A percentile compares a stretch with the other conserved stretches of the same genome.
Conservation (phyloP, 2,113 vertebrate species). For the Trichechus manatus region DNA sequence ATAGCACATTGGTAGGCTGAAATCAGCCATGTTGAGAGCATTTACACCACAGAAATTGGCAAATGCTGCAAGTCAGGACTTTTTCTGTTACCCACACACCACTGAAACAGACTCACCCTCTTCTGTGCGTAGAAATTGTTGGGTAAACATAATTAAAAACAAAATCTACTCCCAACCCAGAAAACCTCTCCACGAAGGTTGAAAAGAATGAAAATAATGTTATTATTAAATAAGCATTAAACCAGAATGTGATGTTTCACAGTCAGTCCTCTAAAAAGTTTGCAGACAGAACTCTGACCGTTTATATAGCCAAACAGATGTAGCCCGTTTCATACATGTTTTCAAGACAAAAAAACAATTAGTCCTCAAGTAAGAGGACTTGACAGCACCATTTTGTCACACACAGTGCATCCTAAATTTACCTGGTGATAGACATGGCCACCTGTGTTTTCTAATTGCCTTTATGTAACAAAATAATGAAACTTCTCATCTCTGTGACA, state of each 20-base stretch:
- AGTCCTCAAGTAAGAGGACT: not conserved
- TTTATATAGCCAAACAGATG: not conserved
- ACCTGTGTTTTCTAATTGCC: not conserved
- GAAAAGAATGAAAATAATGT: not conserved
- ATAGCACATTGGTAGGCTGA: not conserved
- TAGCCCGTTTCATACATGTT: not conserved
- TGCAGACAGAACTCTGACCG: not conserved
- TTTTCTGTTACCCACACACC: not conserved
- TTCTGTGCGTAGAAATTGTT: not conserved
- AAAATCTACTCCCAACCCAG: not conserved
- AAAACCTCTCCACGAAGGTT: not conserved
- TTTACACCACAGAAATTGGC: constrained; percentile 13
- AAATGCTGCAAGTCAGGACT: not conserved
- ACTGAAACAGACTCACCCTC: not conserved
- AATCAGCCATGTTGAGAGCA: not conserved
- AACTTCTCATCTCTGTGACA: not conserved
- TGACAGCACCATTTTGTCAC: not conserved
- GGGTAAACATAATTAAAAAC: not conserved
- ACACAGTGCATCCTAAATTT: not conserved
- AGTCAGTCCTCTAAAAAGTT: not conserved
- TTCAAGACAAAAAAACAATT: not conserved
- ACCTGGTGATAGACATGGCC: not conserved
- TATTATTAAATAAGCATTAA: not conserved
- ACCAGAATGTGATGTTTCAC: not conserved
- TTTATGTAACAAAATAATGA: not conserved